Evolutionary conservation across 2,797 vertebrate genomes (phyloP), one percentile per base, ranked within the genome.

Genomic region (Antennarius maculatus): DNA sequence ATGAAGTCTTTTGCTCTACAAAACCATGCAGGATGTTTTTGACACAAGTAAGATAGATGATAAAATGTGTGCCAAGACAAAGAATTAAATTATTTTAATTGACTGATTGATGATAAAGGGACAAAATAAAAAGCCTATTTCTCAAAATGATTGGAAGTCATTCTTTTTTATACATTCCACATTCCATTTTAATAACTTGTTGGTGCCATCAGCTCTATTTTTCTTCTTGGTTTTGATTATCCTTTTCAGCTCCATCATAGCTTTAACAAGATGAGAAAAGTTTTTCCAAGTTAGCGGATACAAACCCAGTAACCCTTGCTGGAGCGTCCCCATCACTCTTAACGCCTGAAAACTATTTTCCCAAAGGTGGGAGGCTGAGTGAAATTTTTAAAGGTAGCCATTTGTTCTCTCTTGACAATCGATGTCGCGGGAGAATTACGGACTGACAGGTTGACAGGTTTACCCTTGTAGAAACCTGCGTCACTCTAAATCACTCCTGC

Each of bases 371-470:
- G 12, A 71, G 41, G 45, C 31, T 41, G 52, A 45, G 50, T 56
- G 48, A 74, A 73, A 72, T 18, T 55, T 61, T 74, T 14, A 43
- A 53, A 42, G 5, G 18, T 3, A 39, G 69, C 58, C 43, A 45
- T 69, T 70, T 71, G 54, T 72, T 54, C 45, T 37, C 46, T 60
- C 51, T 48, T 65, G 71, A 74, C 66, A 73, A 66, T 16, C 54
- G 50, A 78, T 66, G 80, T 58, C 54, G 43, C 7, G 59, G 16
- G 64, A 82, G 69, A 87, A 75, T 68, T 82, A 81, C 70, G 86
- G 79, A 49, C 46, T 45, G 75, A 63, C 73, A 28, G 52, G 68
- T 10, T 76, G 82, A 74, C 77, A 54, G 74, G 63, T 74, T 82
- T 61, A 66, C 67, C 71, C 80, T 77, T 58, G 71, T 43, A 54